phyloP scores from a whole-genome alignment of 2,797 vertebrate genomes.

The Macropus fuliginosus region DNA sequence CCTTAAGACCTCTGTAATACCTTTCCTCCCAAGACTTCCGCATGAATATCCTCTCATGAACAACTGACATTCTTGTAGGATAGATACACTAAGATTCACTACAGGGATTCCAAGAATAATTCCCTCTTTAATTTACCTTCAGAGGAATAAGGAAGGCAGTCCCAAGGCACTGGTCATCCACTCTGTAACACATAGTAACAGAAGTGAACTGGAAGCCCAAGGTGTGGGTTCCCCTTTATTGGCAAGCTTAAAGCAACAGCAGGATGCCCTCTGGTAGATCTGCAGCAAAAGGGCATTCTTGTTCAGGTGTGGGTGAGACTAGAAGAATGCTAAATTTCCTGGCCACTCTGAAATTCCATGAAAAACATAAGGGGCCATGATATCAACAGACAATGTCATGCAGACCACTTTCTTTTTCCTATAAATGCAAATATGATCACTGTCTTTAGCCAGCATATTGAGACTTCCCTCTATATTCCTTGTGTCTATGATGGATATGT shows the following conservation, averaged over 20 bases:
- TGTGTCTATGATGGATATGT: conserved; percentile 30
- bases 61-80: background rate
- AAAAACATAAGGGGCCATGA: background rate
- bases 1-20: background rate
- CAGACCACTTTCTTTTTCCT: background rate
- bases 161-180: background rate
- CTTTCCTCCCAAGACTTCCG: background rate
- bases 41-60: background rate
- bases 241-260: background rate
- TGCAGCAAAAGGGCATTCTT: background rate
- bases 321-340: background rate
- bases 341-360: background rate
- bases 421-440: conserved; percentile 2
- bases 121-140: background rate
- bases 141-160: background rate
- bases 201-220: background rate
- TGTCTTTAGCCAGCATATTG: background rate
- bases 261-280: background rate
- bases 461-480: background rate
- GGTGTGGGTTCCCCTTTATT: background rate
- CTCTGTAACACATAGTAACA: conserved; percentile 13
- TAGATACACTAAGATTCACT: background rate
- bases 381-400: background rate
- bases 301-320: background rate
- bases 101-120: background rate